A percentile compares a stretch with the other conserved stretches of the same genome.
These are phyloP conservation scores for Euwallacea fornicatus DNA, from an alignment of 1,140 invertebrate genomes.

Conservation along the genomic window DNA sequence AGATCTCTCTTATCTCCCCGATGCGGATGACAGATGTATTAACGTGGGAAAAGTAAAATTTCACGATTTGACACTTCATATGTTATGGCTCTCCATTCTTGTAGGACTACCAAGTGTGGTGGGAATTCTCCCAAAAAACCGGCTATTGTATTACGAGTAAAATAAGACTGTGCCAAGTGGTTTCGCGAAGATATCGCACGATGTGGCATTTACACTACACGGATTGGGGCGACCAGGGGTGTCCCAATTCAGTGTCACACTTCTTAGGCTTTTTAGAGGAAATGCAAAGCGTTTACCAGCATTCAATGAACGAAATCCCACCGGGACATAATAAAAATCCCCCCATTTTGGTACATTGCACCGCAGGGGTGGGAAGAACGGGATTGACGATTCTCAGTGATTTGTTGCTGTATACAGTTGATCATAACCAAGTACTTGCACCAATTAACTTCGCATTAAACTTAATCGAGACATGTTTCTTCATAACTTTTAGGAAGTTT, in stretches of 20 bases:
- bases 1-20: slow-evolving; percentile 63
- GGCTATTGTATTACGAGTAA: slow-evolving; percentile 64
- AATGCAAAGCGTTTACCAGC: slow-evolving; percentile 76
- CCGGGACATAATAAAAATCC: slow-evolving; percentile 69
- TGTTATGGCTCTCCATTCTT: neutral
- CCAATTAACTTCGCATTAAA: neutral
- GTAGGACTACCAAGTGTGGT: slow-evolving; percentile 69
- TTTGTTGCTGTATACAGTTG: slow-evolving; percentile 79
- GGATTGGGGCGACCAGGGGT: slow-evolving; percentile 73
- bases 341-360: slow-evolving; percentile 71
- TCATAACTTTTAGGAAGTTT: slow-evolving; percentile 63
- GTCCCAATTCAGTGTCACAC: slow-evolving; percentile 50
- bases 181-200: slow-evolving; percentile 60
- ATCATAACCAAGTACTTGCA: slow-evolving; percentile 76
- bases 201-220: slow-evolving; percentile 83
- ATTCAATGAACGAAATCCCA: slow-evolving; percentile 67
- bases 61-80: neutral
- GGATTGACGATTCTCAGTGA: slow-evolving; percentile 79
- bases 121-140: slow-evolving; percentile 64
- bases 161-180: slow-evolving; percentile 59
- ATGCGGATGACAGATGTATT: slow-evolving; percentile 56
- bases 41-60: slow-evolving; percentile 59
- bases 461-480: neutral
- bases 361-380: slow-evolving; percentile 69
- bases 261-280: slow-evolving; percentile 77